Base-by-base conservation (phyloP, 2,888 invertebrate genomes). In the Philaethria dido region DNA sequence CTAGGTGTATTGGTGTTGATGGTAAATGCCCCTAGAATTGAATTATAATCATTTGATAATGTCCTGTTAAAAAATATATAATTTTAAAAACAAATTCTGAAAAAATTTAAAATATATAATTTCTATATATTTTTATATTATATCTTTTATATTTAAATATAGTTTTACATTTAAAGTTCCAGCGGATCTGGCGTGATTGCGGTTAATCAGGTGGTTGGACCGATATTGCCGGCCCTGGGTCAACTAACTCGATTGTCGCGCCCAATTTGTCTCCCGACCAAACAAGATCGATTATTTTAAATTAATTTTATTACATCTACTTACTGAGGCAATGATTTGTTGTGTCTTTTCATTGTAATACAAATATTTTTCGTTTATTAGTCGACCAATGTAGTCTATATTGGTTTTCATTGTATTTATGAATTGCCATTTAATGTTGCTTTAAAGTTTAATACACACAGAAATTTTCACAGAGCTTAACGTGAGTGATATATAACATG, bases 201-300 rank as follows among this genome's bases (percentile, higher is more conserved):
- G 71, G 63, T 69, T 64, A 65, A 70, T 69, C 70, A 52, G 45
- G 64, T 64, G 72, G 68, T 69, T 69, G 63, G 68, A 65, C 68
- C 61, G 64, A 69, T 70, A 69, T 70, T 71, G 69, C 62, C 69
- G 64, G 76, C 78, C 82, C 69, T 80, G 86, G 91, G 89, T 92
- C 91, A 90, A 87, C 82, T 92, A 88, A 90, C 88, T 89, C 86
- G 89, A 90, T 90, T 88, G 88, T 83, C 88, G 85, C 85, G 82
- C 82, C 87, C 88, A 90, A 91, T 90, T 89, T 87, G 87, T 87
- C 84, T 80, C 83, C 83, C 75, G 78, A 80, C 76, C 78, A 62
- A 68, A 59, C 67, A 76, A 80, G 80, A 80, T 79, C 77, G 75
- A 79, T 76, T 75, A 77, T 71, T 79, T 78, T 80, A 77, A 82